phyloP scores from a whole-genome alignment of 2,113 vertebrate genomes.

The Pollimyrus isidori region DNA sequence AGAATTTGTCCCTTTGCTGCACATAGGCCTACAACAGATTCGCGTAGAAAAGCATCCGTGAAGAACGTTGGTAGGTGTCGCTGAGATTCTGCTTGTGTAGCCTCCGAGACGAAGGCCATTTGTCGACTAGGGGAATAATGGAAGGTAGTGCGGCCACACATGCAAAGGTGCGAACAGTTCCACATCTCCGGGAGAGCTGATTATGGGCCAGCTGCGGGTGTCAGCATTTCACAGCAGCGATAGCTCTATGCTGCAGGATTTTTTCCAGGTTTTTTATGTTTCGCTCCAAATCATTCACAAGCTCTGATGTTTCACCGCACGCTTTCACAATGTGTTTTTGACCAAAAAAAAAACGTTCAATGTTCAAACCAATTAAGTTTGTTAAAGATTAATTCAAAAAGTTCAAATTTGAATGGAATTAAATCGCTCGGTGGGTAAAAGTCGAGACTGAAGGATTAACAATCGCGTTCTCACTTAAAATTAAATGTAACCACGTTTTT shows the following conservation, averaged over 20 bases:
- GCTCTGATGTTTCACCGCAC: background rate
- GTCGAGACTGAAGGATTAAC: background rate
- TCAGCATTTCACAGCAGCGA: background rate
- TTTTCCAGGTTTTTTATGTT: background rate
- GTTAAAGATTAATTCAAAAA: background rate
- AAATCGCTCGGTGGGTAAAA: background rate
- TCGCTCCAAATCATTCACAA: background rate
- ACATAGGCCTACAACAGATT: background rate
- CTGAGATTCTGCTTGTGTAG: background rate
- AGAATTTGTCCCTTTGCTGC: background rate
- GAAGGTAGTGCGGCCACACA: background rate
- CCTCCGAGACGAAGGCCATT: background rate
- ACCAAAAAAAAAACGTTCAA: background rate
- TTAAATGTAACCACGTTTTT: background rate
- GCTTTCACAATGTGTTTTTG: background rate
- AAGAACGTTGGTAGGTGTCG: background rate
- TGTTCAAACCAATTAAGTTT: background rate
- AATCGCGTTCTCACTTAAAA: background rate
- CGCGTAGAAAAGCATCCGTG: background rate
- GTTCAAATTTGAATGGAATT: background rate
- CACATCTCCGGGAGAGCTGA: background rate
- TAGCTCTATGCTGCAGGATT: background rate
- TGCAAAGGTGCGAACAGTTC: background rate
- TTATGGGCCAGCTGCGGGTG: background rate
- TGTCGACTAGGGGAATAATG: background rate